Conservation (phyloP, 1,140 invertebrate genomes). For the Drosophila tropicalis region DNA sequence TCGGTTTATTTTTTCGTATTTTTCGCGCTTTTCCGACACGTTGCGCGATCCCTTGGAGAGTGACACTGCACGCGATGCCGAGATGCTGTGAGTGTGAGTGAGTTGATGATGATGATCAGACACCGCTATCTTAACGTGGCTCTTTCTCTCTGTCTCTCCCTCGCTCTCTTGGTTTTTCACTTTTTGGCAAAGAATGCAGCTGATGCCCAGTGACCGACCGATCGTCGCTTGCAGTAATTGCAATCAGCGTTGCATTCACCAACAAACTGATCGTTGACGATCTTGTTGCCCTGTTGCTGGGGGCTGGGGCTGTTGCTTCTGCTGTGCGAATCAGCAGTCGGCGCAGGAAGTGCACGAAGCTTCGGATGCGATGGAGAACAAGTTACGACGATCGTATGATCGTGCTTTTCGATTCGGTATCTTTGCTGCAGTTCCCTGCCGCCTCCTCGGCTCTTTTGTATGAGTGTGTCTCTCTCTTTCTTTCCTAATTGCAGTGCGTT, state of each 20-base stretch:
- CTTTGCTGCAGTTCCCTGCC: constrained; percentile 34
- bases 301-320: constrained; percentile 30
- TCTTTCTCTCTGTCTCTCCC: background rate
- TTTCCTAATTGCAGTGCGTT: constrained; percentile 30
- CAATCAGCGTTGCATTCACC: constrained; percentile 78
- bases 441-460: background rate
- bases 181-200: constrained; percentile 67
- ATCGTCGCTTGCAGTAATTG: constrained; percentile 63
- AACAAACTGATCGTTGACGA: constrained; percentile 65
- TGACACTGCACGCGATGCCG: constrained; percentile 37
- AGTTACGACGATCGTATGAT: constrained; percentile 60
- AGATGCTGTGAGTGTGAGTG: constrained; percentile 34
- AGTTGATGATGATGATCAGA: constrained; percentile 42
- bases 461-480: background rate
- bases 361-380: constrained; percentile 54
- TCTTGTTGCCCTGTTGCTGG: constrained; percentile 55
- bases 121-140: constrained; percentile 21
- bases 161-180: constrained; percentile 44
- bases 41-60: constrained; percentile 41
- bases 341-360: constrained; percentile 74
- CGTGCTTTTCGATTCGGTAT: constrained; percentile 27
- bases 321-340: constrained; percentile 34
- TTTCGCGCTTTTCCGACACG: constrained; percentile 60
- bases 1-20: background rate
- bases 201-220: constrained; percentile 12